Conservation (phyloP, 2,113 vertebrate genomes). For the Vulpes lagopus region DNA sequence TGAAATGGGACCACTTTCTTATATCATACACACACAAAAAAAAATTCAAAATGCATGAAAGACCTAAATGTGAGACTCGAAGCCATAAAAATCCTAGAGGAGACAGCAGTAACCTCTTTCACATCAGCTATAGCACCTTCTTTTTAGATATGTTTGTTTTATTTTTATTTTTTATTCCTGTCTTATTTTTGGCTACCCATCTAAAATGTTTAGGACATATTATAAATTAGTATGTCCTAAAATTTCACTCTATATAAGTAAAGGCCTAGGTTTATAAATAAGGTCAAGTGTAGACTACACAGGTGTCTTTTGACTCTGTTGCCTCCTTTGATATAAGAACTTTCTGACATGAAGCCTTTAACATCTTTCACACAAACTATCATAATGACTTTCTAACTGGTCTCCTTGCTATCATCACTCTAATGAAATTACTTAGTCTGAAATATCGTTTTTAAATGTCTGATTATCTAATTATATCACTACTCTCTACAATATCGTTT, state of each 20-base stretch:
- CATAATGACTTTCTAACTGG: neutral
- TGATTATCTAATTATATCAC: neutral
- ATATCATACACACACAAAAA: neutral
- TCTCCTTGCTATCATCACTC: neutral
- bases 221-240: neutral
- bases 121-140: neutral
- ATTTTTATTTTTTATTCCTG: neutral
- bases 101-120: neutral
- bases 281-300: neutral
- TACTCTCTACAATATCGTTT: neutral
- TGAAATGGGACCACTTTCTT: neutral
- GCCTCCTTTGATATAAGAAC: neutral
- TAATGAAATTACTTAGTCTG: neutral
- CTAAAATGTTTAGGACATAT: neutral
- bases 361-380: neutral
- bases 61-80: neutral
- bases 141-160: neutral
- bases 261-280: neutral
- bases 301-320: neutral
- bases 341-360: neutral
- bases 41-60: neutral
- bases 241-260: neutral
- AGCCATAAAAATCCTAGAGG: neutral
- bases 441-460: neutral
- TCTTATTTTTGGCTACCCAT: neutral